phyloP scores from a whole-genome alignment of 2,113 vertebrate species.

The Capra hircus region DNA sequence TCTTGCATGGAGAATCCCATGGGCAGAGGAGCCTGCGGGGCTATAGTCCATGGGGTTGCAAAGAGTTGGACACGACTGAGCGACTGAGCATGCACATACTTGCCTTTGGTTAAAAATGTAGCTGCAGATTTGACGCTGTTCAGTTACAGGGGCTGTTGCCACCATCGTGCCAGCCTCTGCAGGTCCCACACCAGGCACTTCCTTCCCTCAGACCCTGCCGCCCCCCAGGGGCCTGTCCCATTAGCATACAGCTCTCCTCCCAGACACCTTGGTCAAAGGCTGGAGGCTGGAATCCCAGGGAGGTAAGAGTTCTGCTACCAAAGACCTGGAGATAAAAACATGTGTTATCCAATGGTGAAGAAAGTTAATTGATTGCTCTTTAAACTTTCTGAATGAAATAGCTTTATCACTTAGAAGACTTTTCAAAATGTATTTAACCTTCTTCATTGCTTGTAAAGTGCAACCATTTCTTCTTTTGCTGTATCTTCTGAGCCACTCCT shows the following conservation, averaged over 20 bases:
- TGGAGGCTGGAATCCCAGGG: neutral
- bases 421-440: neutral
- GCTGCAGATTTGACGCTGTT: neutral
- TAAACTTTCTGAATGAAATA: neutral
- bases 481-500: neutral
- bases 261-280: fast-evolving
- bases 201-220: fast-evolving
- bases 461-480: neutral
- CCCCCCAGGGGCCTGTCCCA: too few relatives aligned
- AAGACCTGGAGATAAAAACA: neutral
- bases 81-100: neutral
- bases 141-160: neutral
- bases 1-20: neutral
- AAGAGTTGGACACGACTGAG: neutral
- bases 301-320: neutral
- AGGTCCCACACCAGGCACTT: fast-evolving
- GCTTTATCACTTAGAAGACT: neutral
- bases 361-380: neutral
- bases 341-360: neutral
- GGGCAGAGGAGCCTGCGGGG: neutral
- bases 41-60: neutral
- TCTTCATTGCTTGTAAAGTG: neutral
- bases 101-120: constrained; percentile 24
- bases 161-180: fast-evolving
- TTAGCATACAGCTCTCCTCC: neutral